Evolutionary conservation across 2,113 vertebrate genomes (phyloP).

Genomic region (Dicaeum eximium): DNA sequence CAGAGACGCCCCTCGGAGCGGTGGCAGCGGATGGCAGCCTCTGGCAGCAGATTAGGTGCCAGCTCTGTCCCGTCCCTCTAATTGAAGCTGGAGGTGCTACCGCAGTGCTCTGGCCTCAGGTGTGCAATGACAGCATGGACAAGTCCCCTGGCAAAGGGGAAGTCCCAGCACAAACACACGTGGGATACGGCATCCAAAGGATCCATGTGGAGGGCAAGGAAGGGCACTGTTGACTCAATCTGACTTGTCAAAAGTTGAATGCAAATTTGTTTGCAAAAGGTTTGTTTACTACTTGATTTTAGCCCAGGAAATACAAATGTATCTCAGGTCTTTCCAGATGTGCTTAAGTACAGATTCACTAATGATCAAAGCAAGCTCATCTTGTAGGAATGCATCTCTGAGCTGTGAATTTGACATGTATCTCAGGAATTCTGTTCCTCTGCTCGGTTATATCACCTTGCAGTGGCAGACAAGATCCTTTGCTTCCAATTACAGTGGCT

Average conservation of each 20-base stretch:
- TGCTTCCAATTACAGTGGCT: background rate
- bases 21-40: no score
- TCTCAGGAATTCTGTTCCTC: background rate
- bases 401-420: fast-evolving
- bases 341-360: background rate
- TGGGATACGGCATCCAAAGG: no score
- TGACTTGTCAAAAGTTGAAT: background rate
- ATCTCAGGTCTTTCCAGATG: background rate
- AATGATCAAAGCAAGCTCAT: background rate
- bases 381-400: background rate
- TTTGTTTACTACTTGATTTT: background rate
- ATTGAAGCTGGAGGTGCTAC: background rate
- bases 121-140: background rate
- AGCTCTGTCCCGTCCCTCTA: fast-evolving
- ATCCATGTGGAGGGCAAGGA: fast-evolving
- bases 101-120: no score
- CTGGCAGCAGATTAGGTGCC: background rate
- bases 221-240: no score
- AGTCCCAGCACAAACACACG: background rate
- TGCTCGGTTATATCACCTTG: background rate
- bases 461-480: background rate
- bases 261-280: background rate
- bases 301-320: background rate
- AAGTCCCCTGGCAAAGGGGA: background rate
- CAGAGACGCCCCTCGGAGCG: background rate